A percentile compares a stretch with the other conserved stretches of the same genome.
Evolutionary conservation across 2,797 vertebrate genomes (phyloP).

Genomic region (Pseudotriccus pelzelni): DNA sequence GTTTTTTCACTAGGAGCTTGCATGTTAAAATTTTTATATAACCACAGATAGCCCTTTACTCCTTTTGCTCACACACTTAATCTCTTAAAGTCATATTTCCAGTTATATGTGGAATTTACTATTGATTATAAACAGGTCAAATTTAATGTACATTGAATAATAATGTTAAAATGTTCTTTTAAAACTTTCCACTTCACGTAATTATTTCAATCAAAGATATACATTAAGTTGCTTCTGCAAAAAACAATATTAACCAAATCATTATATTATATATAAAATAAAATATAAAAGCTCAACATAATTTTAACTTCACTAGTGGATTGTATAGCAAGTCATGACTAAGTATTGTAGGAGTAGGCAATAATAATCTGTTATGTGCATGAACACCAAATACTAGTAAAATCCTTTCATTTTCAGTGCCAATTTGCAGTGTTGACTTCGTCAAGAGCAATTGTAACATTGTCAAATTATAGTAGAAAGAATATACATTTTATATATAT

Average conservation of each 20-base stretch:
- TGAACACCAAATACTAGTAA: neutral
- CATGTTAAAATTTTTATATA: neutral
- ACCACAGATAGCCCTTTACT: neutral
- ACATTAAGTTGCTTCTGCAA: neutral
- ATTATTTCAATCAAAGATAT: neutral
- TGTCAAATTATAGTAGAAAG: neutral
- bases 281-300: neutral
- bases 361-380: neutral
- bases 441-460: neutral
- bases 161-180: neutral
- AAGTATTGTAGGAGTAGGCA: neutral
- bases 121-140: neutral
- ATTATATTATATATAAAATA: neutral
- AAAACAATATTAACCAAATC: neutral
- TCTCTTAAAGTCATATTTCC: neutral
- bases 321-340: neutral
- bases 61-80: neutral
- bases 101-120: neutral
- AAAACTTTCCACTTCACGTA: neutral
- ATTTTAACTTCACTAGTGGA: neutral
- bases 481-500: no score
- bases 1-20: neutral
- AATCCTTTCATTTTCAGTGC: neutral
- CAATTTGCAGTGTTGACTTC: neutral
- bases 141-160: neutral